phyloP scores from a whole-genome alignment of 2,888 invertebrate species.

The Mongoloraphidia duomilia region DNA sequence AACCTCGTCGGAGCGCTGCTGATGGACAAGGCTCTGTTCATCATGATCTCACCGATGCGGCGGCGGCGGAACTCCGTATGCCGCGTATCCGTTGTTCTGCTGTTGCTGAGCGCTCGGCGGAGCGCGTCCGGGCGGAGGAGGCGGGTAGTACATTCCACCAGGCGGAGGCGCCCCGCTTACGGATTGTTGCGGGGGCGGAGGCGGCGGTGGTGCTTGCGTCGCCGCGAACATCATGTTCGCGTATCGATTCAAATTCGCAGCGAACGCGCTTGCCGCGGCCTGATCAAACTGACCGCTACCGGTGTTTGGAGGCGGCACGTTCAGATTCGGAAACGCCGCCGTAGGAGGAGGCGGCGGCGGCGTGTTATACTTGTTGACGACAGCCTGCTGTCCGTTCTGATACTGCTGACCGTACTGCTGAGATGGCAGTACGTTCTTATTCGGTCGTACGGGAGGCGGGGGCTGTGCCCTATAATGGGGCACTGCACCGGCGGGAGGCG shows the following conservation, averaged over 20 bases:
- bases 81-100: slow-evolving; percentile 1
- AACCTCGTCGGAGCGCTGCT: too few relatives aligned
- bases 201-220: slow-evolving; percentile 22
- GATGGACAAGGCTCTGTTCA: too few relatives aligned
- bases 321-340: slow-evolving; percentile 13
- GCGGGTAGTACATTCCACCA: slow-evolving; percentile 34
- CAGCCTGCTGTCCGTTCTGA: slow-evolving; percentile 1
- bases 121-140: slow-evolving; percentile 32
- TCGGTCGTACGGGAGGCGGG: slow-evolving; percentile 21
- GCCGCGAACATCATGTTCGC: slow-evolving; percentile 24
- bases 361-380: background rate
- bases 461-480: slow-evolving; percentile 25
- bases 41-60: too few relatives aligned
- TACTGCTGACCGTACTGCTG: slow-evolving; percentile 1
- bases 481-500: slow-evolving; percentile 23
- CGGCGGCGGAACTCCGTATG: too few relatives aligned
- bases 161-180: slow-evolving; percentile 18
- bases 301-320: slow-evolving; percentile 12
- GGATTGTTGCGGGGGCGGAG: slow-evolving; percentile 21
- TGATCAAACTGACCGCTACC: background rate
- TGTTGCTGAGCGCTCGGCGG: slow-evolving; percentile 3
- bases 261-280: slow-evolving; percentile 10
- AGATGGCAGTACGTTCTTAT: slow-evolving; percentile 14
- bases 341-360: slow-evolving; percentile 1
- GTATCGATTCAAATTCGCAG: slow-evolving; percentile 23